Conservation (phyloP, 2,797 vertebrate species). For the Rhinophrynus dorsalis region DNA sequence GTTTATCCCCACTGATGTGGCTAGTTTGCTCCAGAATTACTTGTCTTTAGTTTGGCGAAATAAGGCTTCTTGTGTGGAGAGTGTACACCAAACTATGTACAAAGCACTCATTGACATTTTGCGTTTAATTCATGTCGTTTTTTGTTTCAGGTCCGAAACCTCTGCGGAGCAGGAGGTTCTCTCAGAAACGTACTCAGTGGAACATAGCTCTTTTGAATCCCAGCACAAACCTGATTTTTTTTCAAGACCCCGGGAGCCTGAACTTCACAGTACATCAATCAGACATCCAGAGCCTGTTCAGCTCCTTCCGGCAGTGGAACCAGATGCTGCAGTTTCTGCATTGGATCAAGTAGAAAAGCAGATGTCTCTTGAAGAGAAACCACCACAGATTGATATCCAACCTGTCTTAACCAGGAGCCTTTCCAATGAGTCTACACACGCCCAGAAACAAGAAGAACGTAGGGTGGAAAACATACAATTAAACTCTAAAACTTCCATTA, state of each 20-base stretch:
- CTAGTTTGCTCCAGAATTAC: too few species aligned
- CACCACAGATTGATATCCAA: constrained; percentile 70
- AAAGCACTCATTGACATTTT: too few species aligned
- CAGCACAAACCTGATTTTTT: constrained; percentile 83
- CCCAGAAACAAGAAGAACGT: constrained; percentile 85
- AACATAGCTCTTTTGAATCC: constrained; percentile 78
- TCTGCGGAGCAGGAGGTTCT: constrained; percentile 81
- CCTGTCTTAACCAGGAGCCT: constrained; percentile 83
- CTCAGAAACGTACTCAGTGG: constrained; percentile 68
- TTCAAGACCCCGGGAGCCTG: constrained; percentile 77
- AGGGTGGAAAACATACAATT: constrained; percentile 72
- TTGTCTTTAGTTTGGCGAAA: too few species aligned
- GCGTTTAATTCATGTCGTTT: too few species aligned
- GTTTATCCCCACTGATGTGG: too few species aligned
- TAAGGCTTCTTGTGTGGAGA: too few species aligned
- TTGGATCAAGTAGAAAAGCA: constrained; percentile 70
- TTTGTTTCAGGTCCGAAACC: constrained; percentile 80
- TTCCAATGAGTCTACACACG: constrained; percentile 88
- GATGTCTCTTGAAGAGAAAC: constrained; percentile 73
- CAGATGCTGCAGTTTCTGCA: constrained; percentile 71
- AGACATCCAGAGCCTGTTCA: constrained; percentile 78
- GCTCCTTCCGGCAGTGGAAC: constrained; percentile 69
- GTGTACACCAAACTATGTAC: too few species aligned
- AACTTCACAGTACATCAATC: constrained; percentile 73
- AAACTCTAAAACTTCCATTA: constrained; percentile 69